These are phyloP conservation scores for Chamaetylas fuelleborni DNA, from an alignment of 2,113 vertebrate genomes.

Conservation along the genomic window DNA sequence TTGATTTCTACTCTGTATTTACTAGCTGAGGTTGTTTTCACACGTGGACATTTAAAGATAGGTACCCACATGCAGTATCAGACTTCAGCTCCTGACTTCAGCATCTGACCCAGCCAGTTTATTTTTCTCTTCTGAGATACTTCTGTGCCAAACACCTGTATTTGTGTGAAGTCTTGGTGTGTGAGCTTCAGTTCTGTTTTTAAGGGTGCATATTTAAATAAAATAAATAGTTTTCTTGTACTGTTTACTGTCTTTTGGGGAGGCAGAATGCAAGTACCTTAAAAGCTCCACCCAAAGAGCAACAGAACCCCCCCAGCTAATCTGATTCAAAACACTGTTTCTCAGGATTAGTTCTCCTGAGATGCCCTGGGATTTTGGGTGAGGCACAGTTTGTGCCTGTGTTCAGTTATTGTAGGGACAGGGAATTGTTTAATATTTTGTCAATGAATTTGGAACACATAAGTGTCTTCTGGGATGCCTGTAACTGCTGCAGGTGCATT, in stretches of 20 bases:
- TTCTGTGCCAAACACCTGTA: not conserved
- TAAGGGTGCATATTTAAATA: not conserved
- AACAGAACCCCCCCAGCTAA: accelerated
- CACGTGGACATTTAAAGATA: accelerated
- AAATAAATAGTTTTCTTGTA: accelerated
- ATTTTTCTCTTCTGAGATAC: not conserved
- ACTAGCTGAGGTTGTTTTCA: not conserved
- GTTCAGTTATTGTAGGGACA: not conserved
- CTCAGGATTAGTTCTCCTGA: not conserved
- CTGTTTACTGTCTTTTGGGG: not conserved
- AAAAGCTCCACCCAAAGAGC: not conserved
- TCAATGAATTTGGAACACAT: not conserved
- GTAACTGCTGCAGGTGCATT: not conserved
- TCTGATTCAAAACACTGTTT: not conserved
- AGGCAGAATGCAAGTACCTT: not conserved
- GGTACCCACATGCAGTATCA: accelerated
- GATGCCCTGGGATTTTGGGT: not conserved
- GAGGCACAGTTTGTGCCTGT: accelerated
- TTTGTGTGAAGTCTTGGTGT: not conserved
- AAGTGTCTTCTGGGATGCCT: not conserved
- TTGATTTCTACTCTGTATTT: not conserved
- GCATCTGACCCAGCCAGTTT: accelerated
- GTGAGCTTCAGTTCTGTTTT: not conserved
- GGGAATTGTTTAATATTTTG: not conserved
- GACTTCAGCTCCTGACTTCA: not conserved